Evolutionary conservation across 1,140 invertebrate species (phyloP), one percentile per base, ranked within the genome.

Genomic region (Brachionus calyciflorus): DNA sequence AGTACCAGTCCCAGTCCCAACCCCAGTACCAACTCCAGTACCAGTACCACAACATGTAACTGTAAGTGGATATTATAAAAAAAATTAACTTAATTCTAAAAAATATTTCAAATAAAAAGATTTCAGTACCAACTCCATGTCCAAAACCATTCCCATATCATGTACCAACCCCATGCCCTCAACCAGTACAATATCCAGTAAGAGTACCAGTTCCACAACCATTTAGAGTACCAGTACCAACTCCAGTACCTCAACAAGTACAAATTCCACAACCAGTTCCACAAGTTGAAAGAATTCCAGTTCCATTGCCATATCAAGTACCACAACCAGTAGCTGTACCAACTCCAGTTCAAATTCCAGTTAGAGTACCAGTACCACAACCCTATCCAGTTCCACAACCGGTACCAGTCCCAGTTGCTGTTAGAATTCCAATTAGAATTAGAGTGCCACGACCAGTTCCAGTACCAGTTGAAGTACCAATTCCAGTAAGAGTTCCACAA

Each of bases 31-130:
- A 63, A 21, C 17, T 9, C 28, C 28, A 63, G 30, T 40, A 17
- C 57, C 57, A 57, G 55, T 60, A 5, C 55, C 55, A 33, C 55
- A 60, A 60, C 30, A 60, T 30, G 55, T 60, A 40, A 30, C 55
- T 33, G 55, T 60, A 33, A 30, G 9, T 4, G 12, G 19, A 0
- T 14, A 2, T 17, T 0, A 33, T n/a, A 17, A 60, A 37, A 17
- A 33, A 33, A 0, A 19, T 26, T 17, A 3, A 24, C 7, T 26
- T 21, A 14, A 0, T 24, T n/a, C n/a, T n/a, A n/a, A n/a, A n/a
- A n/a, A n/a, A 4, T 9, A 24, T 55, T 9, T 24, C 53, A 17
- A 57, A 3, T 12, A 12, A 5, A 21, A 26, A 24, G 14, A 26
- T 26, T 57, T 24, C 19, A 63, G 57, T 63, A 63, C 28, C 30